Percentiles rank a stretch among this genome's conserved stretches.
Conservation (phyloP, 2,888 invertebrate species). For the Osedax fenrisi region DNA sequence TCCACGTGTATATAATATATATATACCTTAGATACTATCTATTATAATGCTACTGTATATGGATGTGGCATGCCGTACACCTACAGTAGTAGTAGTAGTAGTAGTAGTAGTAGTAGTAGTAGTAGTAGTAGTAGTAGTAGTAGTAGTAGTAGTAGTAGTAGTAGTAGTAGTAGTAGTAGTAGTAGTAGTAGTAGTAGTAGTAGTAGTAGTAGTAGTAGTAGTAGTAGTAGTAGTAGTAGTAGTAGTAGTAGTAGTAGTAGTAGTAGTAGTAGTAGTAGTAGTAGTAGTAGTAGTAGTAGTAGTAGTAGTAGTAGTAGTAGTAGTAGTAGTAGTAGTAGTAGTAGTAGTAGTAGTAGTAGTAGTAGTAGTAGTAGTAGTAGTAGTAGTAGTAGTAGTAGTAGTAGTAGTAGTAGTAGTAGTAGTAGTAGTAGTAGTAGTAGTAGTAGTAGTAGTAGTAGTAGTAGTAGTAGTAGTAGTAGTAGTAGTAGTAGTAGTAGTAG, state of each 20-base stretch:
- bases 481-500: slow-evolving; percentile 27
- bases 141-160: background rate
- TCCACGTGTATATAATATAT: too few relatives aligned
- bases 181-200: background rate
- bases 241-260: background rate
- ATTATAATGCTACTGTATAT: too few relatives aligned
- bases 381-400: background rate
- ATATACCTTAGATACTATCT: too few relatives aligned
- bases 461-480: slow-evolving; percentile 20
- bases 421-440: slow-evolving; percentile 19
- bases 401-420: slow-evolving; percentile 24
- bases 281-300: background rate
- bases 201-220: slow-evolving; percentile 2
- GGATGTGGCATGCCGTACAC: too few relatives aligned
- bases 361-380: slow-evolving; percentile 13
- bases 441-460: slow-evolving; percentile 20
- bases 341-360: background rate
- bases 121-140: background rate
- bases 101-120: slow-evolving; percentile 3
- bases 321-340: slow-evolving; percentile 18
- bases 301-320: slow-evolving; percentile 18
- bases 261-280: background rate
- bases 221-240: background rate
- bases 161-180: background rate
- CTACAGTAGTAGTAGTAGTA: background rate